Percentiles rank a stretch among this genome's conserved stretches.
phyloP scores from a whole-genome alignment of 2,888 invertebrate species.

The Thereva nobilitata region DNA sequence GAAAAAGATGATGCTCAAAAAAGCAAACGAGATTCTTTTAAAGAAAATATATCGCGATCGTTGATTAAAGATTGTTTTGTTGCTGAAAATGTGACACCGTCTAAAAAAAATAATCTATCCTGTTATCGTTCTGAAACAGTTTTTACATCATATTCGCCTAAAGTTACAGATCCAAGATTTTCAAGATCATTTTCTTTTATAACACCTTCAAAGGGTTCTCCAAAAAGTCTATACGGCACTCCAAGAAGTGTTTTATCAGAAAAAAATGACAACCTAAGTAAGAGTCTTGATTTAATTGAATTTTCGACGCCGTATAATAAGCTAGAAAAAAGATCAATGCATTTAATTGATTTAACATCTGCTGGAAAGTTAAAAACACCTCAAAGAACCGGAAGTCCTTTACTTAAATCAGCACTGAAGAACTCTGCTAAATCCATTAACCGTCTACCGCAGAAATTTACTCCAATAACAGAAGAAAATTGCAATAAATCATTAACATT shows the following conservation, averaged over 20 bases:
- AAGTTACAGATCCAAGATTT: conserved; percentile 48
- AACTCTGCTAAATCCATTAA: conserved; percentile 4
- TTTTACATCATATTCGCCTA: conserved; percentile 55
- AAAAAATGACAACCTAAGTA: conserved; percentile 40
- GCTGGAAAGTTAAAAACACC: conserved; percentile 46
- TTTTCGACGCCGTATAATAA: conserved; percentile 49
- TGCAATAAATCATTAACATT: neutral
- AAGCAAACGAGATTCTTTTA: too few relatives aligned
- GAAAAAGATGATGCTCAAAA: too few relatives aligned
- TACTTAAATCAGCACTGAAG: conserved; percentile 24
- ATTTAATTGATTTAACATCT: conserved; percentile 54
- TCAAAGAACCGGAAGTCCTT: conserved; percentile 1
- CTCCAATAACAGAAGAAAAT: neutral
- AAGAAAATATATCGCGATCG: too few relatives aligned
- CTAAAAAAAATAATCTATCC: neutral
- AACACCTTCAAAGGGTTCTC: conserved; percentile 42
- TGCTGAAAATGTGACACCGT: neutral
- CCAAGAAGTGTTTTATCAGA: conserved; percentile 49
- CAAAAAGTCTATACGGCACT: conserved; percentile 45
- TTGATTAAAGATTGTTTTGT: too few relatives aligned
- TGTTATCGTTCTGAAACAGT: conserved; percentile 51
- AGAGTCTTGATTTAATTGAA: conserved; percentile 45
- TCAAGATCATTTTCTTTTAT: conserved; percentile 53
- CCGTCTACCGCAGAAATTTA: neutral
- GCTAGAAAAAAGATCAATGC: conserved; percentile 51